These are phyloP conservation scores for Neotoma lepida DNA, from an alignment of 2,113 vertebrate genomes.

Conservation along the genomic window DNA sequence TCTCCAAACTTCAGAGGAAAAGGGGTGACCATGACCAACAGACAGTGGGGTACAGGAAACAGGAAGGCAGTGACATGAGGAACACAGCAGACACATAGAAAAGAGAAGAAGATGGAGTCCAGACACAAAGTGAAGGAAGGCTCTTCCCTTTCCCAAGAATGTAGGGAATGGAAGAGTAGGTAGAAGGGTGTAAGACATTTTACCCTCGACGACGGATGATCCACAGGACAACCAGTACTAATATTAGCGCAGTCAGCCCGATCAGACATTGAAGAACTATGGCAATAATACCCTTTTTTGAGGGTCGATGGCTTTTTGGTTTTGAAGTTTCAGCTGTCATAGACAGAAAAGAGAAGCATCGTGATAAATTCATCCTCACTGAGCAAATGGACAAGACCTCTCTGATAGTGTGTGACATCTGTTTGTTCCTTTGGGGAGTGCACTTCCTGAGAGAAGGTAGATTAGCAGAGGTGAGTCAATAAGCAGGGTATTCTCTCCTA, in stretches of 20 bases:
- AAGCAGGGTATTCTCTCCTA: background rate
- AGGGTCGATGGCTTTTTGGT: fast-evolving
- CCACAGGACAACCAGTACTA: background rate
- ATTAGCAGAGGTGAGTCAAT: background rate
- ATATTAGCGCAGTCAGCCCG: background rate
- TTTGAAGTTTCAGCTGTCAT: background rate
- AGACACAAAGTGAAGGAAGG: background rate
- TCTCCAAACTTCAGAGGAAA: background rate
- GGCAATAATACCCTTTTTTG: background rate
- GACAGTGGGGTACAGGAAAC: background rate
- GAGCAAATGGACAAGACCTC: background rate
- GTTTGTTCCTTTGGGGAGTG: background rate
- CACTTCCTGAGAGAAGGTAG: background rate
- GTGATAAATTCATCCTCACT: background rate
- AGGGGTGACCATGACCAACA: background rate
- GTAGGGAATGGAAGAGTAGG: background rate
- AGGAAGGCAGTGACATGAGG: background rate
- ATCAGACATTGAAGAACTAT: background rate
- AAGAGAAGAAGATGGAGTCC: background rate
- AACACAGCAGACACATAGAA: background rate
- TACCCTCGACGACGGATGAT: background rate
- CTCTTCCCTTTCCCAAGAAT: background rate
- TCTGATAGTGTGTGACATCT: background rate
- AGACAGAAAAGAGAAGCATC: background rate
- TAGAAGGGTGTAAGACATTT: background rate